Evolutionary conservation across 2,113 vertebrate genomes (phyloP).

Genomic region (Podocnemis expansa): DNA sequence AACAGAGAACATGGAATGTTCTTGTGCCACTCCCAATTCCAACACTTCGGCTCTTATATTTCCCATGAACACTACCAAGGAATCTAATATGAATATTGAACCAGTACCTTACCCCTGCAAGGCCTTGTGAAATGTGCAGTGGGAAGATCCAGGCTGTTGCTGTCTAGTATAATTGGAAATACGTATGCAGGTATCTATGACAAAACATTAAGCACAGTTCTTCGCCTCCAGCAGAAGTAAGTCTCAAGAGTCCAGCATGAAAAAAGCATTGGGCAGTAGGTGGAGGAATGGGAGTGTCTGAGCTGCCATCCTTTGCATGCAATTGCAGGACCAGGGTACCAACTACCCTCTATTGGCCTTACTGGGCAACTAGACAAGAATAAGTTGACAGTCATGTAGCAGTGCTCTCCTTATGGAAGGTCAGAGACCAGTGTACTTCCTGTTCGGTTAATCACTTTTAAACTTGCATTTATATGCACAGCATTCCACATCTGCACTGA

Average conservation of each 20-base stretch:
- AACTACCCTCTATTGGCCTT: not conserved
- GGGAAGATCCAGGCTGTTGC: not conserved
- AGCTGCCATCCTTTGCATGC: not conserved
- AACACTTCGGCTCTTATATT: not conserved
- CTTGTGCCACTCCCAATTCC: rapidly evolving
- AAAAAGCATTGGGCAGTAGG: not conserved
- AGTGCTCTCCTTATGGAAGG: not conserved
- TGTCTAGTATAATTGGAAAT: no score
- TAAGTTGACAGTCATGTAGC: not conserved
- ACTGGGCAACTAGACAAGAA: not conserved
- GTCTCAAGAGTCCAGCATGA: not conserved
- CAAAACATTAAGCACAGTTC: not conserved
- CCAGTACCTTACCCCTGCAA: not conserved
- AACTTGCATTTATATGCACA: not conserved
- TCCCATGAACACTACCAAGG: not conserved
- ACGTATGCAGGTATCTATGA: not conserved
- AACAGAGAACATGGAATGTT: not conserved
- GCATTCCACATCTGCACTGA: not conserved
- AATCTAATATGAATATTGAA: not conserved
- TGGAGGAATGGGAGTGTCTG: not conserved
- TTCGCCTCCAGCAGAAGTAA: not conserved
- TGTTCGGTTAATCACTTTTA: not conserved
- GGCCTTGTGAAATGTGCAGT: rapidly evolving
- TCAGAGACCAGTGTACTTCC: not conserved
- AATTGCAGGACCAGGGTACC: not conserved